Conservation (phyloP, 2,888 invertebrate genomes). For the Oxytorus armatus region DNA sequence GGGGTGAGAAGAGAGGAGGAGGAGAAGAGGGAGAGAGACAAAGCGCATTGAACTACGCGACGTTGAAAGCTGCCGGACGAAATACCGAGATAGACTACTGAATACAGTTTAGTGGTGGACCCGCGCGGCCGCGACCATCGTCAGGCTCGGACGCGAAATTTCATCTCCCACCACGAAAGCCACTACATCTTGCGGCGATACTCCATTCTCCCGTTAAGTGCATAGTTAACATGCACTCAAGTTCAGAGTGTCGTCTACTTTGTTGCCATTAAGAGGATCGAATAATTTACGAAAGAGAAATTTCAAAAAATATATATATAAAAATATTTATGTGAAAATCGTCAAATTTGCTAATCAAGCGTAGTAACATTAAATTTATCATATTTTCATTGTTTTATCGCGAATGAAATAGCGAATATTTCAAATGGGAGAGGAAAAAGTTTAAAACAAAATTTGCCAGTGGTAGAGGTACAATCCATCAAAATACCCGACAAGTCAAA, state of each 20-base stretch:
- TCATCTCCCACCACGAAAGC: slow-evolving; percentile 28
- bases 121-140: slow-evolving; percentile 17
- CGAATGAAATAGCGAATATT: no score
- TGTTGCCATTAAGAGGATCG: slow-evolving; percentile 17
- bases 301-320: background rate
- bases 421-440: no score
- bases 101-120: slow-evolving; percentile 47
- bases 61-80: slow-evolving; percentile 56
- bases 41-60: slow-evolving; percentile 35
- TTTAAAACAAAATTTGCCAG: no score
- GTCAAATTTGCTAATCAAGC: background rate
- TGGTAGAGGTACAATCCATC: no score
- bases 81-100: slow-evolving; percentile 63
- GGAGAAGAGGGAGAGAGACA: background rate
- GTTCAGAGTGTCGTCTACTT: slow-evolving; percentile 5
- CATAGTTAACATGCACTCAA: slow-evolving; percentile 49
- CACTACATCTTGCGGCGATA: slow-evolving; percentile 20
- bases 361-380: no score
- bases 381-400: no score
- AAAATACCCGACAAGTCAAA: no score
- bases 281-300: background rate
- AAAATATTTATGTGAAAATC: background rate
- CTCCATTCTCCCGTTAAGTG: slow-evolving; percentile 47
- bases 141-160: slow-evolving; percentile 44
- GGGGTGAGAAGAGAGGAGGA: slow-evolving; percentile 2